Conservation (phyloP, 2,797 vertebrate species). For the Diplodus puntazzo region DNA sequence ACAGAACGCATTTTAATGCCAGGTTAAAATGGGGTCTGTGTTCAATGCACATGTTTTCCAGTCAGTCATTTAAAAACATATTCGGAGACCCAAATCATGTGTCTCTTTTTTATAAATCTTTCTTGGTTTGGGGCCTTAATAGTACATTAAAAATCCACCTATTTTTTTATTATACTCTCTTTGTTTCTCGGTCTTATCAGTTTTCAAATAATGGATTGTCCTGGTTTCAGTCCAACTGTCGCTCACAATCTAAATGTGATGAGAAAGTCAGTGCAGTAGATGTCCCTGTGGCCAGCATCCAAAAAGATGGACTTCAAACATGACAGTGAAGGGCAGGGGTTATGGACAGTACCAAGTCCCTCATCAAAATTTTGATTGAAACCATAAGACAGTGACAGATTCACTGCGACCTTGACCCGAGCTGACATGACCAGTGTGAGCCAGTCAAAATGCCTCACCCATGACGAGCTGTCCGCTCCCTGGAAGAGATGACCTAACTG, state of each 20-base stretch:
- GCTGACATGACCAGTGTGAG: constrained; percentile 62
- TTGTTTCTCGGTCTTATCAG: constrained; percentile 30
- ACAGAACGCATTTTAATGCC: neutral
- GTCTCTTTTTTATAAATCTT: neutral
- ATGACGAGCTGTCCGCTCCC: constrained; percentile 37
- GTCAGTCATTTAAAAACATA: neutral
- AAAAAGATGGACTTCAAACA: constrained; percentile 64
- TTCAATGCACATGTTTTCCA: neutral
- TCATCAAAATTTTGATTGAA: constrained; percentile 79
- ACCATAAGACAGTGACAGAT: constrained; percentile 79
- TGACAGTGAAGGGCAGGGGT: constrained; percentile 75
- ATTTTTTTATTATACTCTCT: constrained; percentile 5
- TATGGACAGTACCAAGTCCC: constrained; percentile 70
- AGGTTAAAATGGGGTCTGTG: neutral
- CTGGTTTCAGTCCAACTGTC: constrained; percentile 6
- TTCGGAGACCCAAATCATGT: constrained; percentile 1
- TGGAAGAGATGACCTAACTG: constrained; percentile 52
- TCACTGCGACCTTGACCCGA: constrained; percentile 73
- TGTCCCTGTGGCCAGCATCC: constrained; percentile 47
- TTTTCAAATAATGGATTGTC: constrained; percentile 15
- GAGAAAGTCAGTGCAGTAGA: constrained; percentile 33
- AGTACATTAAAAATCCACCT: neutral
- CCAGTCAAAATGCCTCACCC: constrained; percentile 51
- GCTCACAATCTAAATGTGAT: constrained; percentile 37
- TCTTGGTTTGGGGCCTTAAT: neutral